Evolutionary conservation across 2,888 invertebrate species (phyloP), one percentile per base, ranked within the genome.

Genomic region (Eupithecia centaureata): DNA sequence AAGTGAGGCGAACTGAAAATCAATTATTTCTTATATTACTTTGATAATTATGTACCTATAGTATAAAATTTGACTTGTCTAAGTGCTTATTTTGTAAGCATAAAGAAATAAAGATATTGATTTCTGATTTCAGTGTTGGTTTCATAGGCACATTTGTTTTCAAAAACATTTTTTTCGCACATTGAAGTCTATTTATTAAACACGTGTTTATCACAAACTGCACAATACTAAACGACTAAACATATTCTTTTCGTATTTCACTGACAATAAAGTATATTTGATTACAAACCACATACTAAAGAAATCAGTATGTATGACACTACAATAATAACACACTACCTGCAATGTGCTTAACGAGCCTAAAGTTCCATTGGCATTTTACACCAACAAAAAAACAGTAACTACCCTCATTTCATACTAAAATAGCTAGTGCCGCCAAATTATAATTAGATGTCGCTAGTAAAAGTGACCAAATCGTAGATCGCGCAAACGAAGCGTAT

Each of bases 381-480:
- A 42, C 15, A 42, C 18, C 12, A 47, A 22, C 22, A 47, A 22
- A 47, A 22, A 38, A 22, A 47, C 10, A 42, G 18, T 57, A 0
- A 63, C 72, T 74, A 77, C 74, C 75, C 69, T 27, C 71, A 72
- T 57, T 59, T 61, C 33, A 8, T 13, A 35, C 42, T 18, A 10
- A 30, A 33, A 47, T 28, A 22, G 1, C 28, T 42, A 28, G 32
- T 28, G n/a, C n/a, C 30, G 22, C 13, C 4, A 54, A 38, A 32
- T 56, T 5, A 51, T n/a, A 63, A 76, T 57, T 67, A 82, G 80
- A 80, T 80, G 80, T 67, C 73, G 58, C 47, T 67, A 58, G 59
- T n/a, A 59, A 32, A 27, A 18, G 12, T 54, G 3, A 0, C 8
- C 2, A 5, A 33, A n/a, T 27, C 32, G 54, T 79, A 59, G 65